A percentile compares a stretch with the other conserved stretches of the same genome.
Evolutionary conservation across 2,797 vertebrate species (phyloP).

Genomic region (Amphiprion clarkii): DNA sequence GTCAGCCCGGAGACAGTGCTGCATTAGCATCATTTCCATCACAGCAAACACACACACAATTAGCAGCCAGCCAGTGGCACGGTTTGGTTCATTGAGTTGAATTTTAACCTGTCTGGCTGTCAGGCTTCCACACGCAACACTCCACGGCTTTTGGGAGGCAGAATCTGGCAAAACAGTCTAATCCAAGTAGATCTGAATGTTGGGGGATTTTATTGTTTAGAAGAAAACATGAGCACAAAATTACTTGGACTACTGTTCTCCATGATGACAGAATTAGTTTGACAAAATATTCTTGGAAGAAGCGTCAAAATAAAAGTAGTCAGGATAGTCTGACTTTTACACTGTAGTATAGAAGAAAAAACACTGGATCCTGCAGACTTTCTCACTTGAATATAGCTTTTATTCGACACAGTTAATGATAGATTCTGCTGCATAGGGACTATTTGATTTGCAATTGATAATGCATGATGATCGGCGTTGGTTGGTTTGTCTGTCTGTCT

Average conservation of each 20-base stretch:
- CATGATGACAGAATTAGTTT: too few relatives aligned
- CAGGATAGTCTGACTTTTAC: too few relatives aligned
- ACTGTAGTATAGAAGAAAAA: too few relatives aligned
- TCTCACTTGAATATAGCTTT: too few relatives aligned
- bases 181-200: too few relatives aligned
- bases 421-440: too few relatives aligned
- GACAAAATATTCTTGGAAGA: background rate
- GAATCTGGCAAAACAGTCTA: background rate
- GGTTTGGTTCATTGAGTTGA: slow-evolving; percentile 32
- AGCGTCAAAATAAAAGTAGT: too few relatives aligned
- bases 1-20: slow-evolving; percentile 56
- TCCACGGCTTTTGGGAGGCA: slow-evolving; percentile 10
- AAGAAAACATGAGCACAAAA: background rate
- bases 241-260: background rate
- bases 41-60: slow-evolving; percentile 13
- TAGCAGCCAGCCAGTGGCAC: slow-evolving; percentile 31
- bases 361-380: too few relatives aligned
- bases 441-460: too few relatives aligned
- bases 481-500: too few relatives aligned
- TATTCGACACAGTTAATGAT: too few relatives aligned
- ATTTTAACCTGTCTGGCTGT: slow-evolving; percentile 35
- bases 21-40: slow-evolving; percentile 42
- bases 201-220: background rate
- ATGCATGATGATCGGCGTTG: too few relatives aligned
- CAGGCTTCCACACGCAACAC: slow-evolving; percentile 26